Evolutionary conservation across 1,140 invertebrate genomes (phyloP).

Genomic region (Trichogramma pretiosum): DNA sequence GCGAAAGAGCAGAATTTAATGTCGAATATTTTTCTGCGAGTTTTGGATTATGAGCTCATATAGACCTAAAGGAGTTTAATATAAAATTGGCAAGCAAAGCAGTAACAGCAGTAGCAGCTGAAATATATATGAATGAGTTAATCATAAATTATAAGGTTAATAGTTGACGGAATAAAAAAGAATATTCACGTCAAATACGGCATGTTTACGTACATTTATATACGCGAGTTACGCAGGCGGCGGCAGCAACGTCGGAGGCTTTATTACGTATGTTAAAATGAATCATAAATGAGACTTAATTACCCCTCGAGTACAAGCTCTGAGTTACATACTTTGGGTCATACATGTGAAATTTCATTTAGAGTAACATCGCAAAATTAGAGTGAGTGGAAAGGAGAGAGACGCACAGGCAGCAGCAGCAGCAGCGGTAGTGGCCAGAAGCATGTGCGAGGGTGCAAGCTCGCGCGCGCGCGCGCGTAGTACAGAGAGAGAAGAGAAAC

Average conservation of each 20-base stretch:
- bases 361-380: conserved; percentile 19
- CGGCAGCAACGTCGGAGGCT: too few relatives aligned
- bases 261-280: conserved; percentile 16
- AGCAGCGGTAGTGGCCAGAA: background rate
- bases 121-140: background rate
- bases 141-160: conserved; percentile 13
- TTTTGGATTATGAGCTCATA: too few relatives aligned
- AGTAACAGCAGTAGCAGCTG: too few relatives aligned
- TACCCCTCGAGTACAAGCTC: conserved; percentile 12
- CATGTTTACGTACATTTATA: too few relatives aligned
- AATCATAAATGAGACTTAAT: conserved; percentile 20
- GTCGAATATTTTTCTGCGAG: too few relatives aligned
- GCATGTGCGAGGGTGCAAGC: background rate
- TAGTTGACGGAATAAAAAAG: conserved; percentile 10
- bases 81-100: background rate
- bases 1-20: too few relatives aligned
- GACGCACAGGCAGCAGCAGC: background rate
- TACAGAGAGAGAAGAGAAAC: background rate
- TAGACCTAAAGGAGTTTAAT: conserved; percentile 7
- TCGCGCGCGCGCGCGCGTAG: background rate
- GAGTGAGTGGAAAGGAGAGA: conserved; percentile 9
- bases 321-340: conserved; percentile 18
- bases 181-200: conserved; percentile 6
- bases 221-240: too few relatives aligned
- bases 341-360: conserved; percentile 20